phyloP scores from a whole-genome alignment of 2,797 vertebrate genomes.

The Enteromius mattozi region DNA sequence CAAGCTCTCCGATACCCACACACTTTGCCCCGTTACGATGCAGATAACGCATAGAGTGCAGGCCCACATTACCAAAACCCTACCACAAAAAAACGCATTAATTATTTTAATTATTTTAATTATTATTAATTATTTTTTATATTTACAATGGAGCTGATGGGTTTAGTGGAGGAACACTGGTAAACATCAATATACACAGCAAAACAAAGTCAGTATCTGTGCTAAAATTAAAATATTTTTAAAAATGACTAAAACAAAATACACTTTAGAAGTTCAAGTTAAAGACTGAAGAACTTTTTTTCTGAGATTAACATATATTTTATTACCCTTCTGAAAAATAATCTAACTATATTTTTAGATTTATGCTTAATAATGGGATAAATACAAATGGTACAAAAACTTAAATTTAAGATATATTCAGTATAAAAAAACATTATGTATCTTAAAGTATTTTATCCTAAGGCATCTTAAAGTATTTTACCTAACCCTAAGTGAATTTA shows the following conservation, averaged over 20 bases:
- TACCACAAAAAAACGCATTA: constrained; percentile 59
- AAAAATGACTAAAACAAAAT: background rate
- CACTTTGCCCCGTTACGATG: constrained; percentile 93
- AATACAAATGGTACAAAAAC: background rate
- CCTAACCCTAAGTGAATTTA: background rate
- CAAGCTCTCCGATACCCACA: constrained; percentile 88
- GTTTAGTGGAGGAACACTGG: background rate
- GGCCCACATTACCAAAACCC: constrained; percentile 95
- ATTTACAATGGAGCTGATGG: background rate
- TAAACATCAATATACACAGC: background rate
- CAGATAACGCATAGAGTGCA: constrained; percentile 95
- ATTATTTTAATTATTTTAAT: no score
- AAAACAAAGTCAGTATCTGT: background rate
- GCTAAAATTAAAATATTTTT: background rate
- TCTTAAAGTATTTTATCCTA: background rate
- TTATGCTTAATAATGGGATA: background rate
- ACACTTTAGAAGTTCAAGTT: background rate
- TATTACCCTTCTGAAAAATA: background rate
- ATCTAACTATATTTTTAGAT: background rate
- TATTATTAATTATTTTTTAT: background rate
- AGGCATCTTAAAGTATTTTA: background rate
- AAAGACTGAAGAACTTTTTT: background rate
- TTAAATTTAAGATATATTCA: background rate
- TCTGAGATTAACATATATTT: background rate
- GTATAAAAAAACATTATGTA: background rate